Base-by-base conservation (phyloP, 2,888 invertebrate genomes). In the Hemistola chrysoprasaria region DNA sequence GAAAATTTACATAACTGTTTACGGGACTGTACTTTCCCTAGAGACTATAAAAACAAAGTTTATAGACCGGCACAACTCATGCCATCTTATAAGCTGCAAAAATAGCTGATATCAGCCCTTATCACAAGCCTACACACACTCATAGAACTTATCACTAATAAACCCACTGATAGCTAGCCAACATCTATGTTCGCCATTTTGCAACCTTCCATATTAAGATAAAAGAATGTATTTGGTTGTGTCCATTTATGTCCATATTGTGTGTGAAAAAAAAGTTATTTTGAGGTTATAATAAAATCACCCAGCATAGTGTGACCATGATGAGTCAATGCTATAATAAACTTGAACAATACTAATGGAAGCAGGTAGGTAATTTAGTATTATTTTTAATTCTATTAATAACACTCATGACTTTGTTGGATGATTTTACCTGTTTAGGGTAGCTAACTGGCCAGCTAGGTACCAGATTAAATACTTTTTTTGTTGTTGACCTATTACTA, bases 111-210 rank as follows among this genome's bases (percentile, higher is more conserved):
- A 69, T 69, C 65, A 59, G 47, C 57, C 56, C 47, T 68, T 80
- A 79, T 79, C 79, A 68, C 48, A 56, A 48, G 57, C 49, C 64
- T 63, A 46, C 45, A 58, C 57, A 65, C 70, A 81, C 79, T 79
- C 78, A 56, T 77, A 76, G 75, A 60, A 39, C 62, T 76, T 83
- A 83, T 82, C 82, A 68, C 16, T 16, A 16, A 16, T 16, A 16
- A 3, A n/a, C n/a, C n/a, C n/a, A 16, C 3, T 16, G 16, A 16
- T 16, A 16, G 4, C 16, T 16, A 16, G 16, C 16, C 16, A 16
- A 16, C 16, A 16, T 2, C 16, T 16, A 11, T 21, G 5, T 20
- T 3, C 6, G 9, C 1, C 25, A 39, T 30, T 22, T 33, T 37
- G n/a, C 31, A 38, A 44, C 40, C 41, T 43, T 39, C 25, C 34